These are phyloP conservation scores for Rhogogaster chlorosoma DNA, from an alignment of 2,888 invertebrate genomes.

Conservation along the genomic window DNA sequence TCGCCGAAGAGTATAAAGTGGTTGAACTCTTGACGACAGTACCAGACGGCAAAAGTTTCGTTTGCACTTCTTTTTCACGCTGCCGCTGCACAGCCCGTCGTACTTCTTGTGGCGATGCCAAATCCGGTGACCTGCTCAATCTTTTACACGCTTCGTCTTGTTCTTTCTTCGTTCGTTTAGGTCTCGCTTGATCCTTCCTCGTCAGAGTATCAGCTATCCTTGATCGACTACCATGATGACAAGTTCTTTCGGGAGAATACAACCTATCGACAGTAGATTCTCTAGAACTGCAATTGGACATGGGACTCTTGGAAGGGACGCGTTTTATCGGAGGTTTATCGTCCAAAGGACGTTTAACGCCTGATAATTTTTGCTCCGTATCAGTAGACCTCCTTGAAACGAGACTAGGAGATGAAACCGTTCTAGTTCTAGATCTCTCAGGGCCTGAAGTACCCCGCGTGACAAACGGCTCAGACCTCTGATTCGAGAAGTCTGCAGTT, in stretches of 20 bases:
- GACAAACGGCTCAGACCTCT: background rate
- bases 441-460: constrained; percentile 35
- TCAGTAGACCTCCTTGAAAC: constrained; percentile 54
- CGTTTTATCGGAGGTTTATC: constrained; percentile 59
- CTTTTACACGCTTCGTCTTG: constrained; percentile 67
- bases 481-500: constrained; percentile 24
- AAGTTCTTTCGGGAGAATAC: constrained; percentile 50
- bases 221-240: constrained; percentile 48
- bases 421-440: constrained; percentile 55
- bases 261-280: constrained; percentile 52
- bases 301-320: constrained; percentile 53
- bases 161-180: constrained; percentile 66
- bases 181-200: constrained; percentile 57
- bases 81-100: constrained; percentile 73
- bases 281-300: constrained; percentile 54
- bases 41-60: constrained; percentile 68
- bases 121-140: constrained; percentile 79
- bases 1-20: constrained; percentile 73
- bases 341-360: constrained; percentile 52
- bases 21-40: constrained; percentile 76
- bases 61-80: constrained; percentile 61
- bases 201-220: constrained; percentile 53
- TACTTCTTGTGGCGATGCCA: constrained; percentile 82
- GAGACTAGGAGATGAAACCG: constrained; percentile 60
- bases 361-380: constrained; percentile 5